Conservation (phyloP, 2,113 vertebrate genomes). For the Diadophis punctatus region DNA sequence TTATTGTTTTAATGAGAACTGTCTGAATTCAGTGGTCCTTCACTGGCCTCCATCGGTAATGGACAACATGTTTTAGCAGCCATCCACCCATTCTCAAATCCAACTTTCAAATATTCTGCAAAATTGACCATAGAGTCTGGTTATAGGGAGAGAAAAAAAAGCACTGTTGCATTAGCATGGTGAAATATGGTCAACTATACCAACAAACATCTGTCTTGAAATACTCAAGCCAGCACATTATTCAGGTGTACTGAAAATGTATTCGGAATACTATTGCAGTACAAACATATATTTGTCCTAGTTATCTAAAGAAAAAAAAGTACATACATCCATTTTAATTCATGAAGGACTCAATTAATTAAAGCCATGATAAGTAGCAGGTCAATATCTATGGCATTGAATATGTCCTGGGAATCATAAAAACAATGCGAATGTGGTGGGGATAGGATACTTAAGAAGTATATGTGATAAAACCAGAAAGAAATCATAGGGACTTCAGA, state of each 20-base stretch:
- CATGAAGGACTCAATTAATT: not conserved
- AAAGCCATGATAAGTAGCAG: not conserved
- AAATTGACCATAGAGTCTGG: slow-evolving; percentile 48
- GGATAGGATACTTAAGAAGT: not conserved
- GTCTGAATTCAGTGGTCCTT: slow-evolving; percentile 45
- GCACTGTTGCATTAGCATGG: not conserved
- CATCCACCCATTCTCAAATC: slow-evolving; percentile 11
- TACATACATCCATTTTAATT: not conserved
- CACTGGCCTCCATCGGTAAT: slow-evolving; percentile 40
- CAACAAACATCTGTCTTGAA: fast-evolving
- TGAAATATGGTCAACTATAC: not conserved
- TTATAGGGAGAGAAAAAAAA: slow-evolving; percentile 12
- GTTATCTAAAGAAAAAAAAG: slow-evolving; percentile 4
- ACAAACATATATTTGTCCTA: slow-evolving; percentile 37
- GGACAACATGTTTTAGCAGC: slow-evolving; percentile 46
- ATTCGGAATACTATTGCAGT: slow-evolving; percentile 29
- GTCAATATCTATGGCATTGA: not conserved
- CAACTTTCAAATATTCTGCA: slow-evolving; percentile 39
- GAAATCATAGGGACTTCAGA: not conserved
- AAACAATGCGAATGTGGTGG: not conserved
- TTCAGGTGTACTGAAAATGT: slow-evolving; percentile 31
- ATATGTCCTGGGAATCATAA: not conserved
- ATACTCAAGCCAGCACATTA: not conserved
- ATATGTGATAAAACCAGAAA: not conserved
- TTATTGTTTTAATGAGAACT: slow-evolving; percentile 67